phyloP scores from a whole-genome alignment of 2,797 vertebrate genomes.

The Muscicapa comitata region DNA sequence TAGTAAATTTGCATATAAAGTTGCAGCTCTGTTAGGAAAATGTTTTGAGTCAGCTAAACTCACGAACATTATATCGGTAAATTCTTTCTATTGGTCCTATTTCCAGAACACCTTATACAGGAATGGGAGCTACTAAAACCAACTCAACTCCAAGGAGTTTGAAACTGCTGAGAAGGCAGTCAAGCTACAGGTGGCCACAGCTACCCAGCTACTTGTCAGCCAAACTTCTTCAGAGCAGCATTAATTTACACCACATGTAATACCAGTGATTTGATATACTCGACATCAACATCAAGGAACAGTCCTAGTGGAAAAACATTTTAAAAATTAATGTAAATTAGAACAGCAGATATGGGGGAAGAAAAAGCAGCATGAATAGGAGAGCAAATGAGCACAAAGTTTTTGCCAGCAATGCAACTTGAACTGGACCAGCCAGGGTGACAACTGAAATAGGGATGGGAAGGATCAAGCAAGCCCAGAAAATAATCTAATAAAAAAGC shows the following conservation, averaged over 20 bases:
- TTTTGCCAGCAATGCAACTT: no score
- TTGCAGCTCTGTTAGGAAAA: not conserved
- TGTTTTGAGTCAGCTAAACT: not conserved
- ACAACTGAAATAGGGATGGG: no score
- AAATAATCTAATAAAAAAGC: no score
- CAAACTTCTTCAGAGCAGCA: not conserved
- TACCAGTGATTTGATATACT: not conserved
- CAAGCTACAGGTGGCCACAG: not conserved
- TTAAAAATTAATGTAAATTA: not conserved
- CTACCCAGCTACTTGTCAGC: not conserved
- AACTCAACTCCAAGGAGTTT: not conserved
- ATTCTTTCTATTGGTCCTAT: not conserved
- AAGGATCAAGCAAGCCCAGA: no score
- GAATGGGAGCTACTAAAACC: not conserved
- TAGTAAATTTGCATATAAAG: not conserved
- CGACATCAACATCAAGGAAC: not conserved
- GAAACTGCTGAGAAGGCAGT: not conserved
- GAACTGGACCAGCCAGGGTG: no score
- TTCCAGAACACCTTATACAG: not conserved
- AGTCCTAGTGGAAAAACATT: not conserved
- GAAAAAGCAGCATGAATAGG: not conserved
- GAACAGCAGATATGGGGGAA: not conserved
- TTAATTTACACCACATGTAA: not conserved
- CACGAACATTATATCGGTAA: not conserved
- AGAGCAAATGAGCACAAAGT: not conserved